These are phyloP conservation scores for Lithosia quadra DNA, from an alignment of 2,888 invertebrate species.

Conservation along the genomic window DNA sequence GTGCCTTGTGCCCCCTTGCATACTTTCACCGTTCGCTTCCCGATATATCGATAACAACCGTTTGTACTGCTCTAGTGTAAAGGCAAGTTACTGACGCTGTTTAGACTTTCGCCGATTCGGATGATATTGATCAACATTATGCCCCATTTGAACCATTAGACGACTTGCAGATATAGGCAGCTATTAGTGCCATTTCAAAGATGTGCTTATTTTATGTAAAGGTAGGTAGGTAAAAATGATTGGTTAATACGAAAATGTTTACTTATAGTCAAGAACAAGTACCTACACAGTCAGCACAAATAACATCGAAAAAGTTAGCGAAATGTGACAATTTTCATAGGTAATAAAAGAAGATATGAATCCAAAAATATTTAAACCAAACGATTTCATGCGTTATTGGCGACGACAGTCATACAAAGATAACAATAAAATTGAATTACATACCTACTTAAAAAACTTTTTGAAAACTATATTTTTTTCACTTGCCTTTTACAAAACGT, in stretches of 20 bases:
- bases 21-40: conserved; percentile 82
- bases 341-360: not conserved
- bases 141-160: conserved; percentile 14
- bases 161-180: not conserved
- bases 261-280: not conserved
- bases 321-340: no score
- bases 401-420: no score
- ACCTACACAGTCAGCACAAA: not conserved
- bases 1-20: conserved; percentile 75
- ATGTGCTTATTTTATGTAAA: not conserved
- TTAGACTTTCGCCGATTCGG: conserved; percentile 43
- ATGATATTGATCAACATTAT: conserved; percentile 41
- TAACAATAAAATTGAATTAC: not conserved
- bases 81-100: conserved; percentile 47
- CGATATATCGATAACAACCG: conserved; percentile 70
- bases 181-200: not conserved
- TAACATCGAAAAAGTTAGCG: not conserved
- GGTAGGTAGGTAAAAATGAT: no score
- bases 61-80: conserved; percentile 59
- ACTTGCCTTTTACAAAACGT: no score
- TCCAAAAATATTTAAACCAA: no score
- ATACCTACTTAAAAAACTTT: no score
- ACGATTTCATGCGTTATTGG: no score
- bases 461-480: no score
- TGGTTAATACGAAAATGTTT: no score